Base-by-base conservation (phyloP, 2,888 invertebrate species). In the Tetramorium bicarinatum region DNA sequence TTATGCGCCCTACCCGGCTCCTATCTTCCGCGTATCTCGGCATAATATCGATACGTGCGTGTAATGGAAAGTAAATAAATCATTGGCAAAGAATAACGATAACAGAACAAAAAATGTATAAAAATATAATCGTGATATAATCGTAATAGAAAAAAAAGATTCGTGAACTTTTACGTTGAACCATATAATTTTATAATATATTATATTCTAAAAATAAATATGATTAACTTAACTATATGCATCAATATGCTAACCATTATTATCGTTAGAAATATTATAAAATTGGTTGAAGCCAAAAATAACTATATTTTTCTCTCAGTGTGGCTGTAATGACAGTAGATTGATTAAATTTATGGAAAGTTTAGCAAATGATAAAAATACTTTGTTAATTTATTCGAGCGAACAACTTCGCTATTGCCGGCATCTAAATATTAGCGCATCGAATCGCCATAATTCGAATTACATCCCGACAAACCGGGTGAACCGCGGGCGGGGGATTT, bases 401-500 rank as follows among this genome's bases (percentile, higher is more conserved):
- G 29, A 6, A 21, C 15, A 69, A 69, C 11, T 49, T 67, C 9
- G 41, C n/a, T 25, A 29, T 25, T 13, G 18, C 3, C 11, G 11
- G 18, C 34, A 38, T 47, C 56, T 25, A 47, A 47, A 59, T 59
- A 44, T 56, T 69, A 79, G 34, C 34, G n/a, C 52, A 13, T 34
- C 29, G 41, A 77, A 41, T n/a, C 67, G 18, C 29, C 52, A 34
- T 72, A 66, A 54, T 18, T 71, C 54, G 29, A 82, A 76, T 82
- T 67, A 56, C 41, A 61, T 49, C 64, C 25, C 41, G 82, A 49
- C 66, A 62, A 84, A 77, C 61, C 75, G 38, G 85, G 66, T 64
- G 76, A 49, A 29, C 49, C 61, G 84, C 66, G 77, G 25, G 25
- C 25, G 41, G 67, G 66, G 72, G 74, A 87, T 93, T 93, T 92